Base-by-base conservation (phyloP, 2,888 invertebrate genomes). In the Sinotaia quadrata region DNA sequence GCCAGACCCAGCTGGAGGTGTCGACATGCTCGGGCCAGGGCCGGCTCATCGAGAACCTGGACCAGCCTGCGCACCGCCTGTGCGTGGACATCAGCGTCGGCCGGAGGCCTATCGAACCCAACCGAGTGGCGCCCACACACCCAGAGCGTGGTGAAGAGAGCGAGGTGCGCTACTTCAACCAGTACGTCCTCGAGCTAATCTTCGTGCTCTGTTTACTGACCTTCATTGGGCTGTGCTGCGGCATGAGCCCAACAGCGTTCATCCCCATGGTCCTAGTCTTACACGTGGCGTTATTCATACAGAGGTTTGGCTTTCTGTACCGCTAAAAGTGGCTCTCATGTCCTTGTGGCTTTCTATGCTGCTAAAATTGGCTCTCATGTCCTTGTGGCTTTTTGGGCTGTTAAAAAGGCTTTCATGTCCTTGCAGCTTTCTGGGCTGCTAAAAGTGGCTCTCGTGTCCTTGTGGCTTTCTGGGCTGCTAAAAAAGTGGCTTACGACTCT, bases 151-250 rank as follows among this genome's bases (percentile, higher is more conserved):
- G 4, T 18, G 2, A 7, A n/a, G 12, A 18, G 57, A 57, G 57
- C 31, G 29, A 21, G 27, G 36, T 18, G 15, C 21, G 41, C 27
- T 21, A 21, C n/a, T n/a, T n/a, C n/a, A n/a, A 58, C 33, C 41
- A 56, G 49, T 56, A 61, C 36, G 29, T 61, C n/a, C 33, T 61
- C 21, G 68, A 68, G 29, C 47, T 61, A 34, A 49, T 24, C 12
- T 34, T 68, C 10, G 21, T 56, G 18, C 18, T 68, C 18, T 47
- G 54, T 12, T 24, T 61, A 57, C 56, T 68, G 29, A 68, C 68
- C 2, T 68, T 68, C 57, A n/a, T 61, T 10, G 52, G 41, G 29
- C 47, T 68, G 47, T 27, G 41, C 47, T 49, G 61, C 29, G 27
- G 37, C 12, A 41, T 68, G 15, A n/a, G n/a, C n/a, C n/a, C n/a